These are phyloP conservation scores for Colossoma macropomum DNA, from an alignment of 2,113 vertebrate genomes.

Conservation along the genomic window DNA sequence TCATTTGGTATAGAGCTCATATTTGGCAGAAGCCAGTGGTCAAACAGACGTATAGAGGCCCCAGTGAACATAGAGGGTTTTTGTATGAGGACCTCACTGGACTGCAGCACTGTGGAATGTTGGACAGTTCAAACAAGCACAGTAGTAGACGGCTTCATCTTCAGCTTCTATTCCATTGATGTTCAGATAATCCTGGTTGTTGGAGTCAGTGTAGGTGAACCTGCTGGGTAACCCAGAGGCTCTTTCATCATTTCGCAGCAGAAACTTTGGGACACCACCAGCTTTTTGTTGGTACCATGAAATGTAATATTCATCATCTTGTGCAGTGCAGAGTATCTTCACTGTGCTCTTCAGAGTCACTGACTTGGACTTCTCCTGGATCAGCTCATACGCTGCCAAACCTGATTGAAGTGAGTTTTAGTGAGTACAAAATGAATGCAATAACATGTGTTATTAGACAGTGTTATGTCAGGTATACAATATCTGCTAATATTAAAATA, in stretches of 20 bases:
- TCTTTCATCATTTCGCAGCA: neutral
- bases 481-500: no score
- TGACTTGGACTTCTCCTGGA: conserved; percentile 46
- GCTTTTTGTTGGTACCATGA: conserved; percentile 53
- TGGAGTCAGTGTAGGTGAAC: conserved; percentile 32
- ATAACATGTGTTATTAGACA: no score
- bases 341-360: conserved; percentile 12
- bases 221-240: conserved; percentile 26
- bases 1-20: neutral
- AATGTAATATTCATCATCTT: neutral
- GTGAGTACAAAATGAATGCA: no score
- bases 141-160: conserved; percentile 46
- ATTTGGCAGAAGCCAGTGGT: neutral
- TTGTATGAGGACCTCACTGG: conserved; percentile 25
- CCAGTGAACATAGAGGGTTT: conserved; percentile 5
- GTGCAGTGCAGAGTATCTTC: conserved; percentile 36
- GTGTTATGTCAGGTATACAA: no score
- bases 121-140: conserved; percentile 21
- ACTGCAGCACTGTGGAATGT: conserved; percentile 27
- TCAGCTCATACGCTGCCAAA: conserved; percentile 35
- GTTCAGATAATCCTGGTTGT: conserved; percentile 38
- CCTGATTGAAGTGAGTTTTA: conserved; percentile 27
- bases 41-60: no score
- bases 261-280: conserved; percentile 32
- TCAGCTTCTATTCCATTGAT: conserved; percentile 41